phyloP scores from a whole-genome alignment of 2,113 vertebrate species.

The Phasianus colchicus region DNA sequence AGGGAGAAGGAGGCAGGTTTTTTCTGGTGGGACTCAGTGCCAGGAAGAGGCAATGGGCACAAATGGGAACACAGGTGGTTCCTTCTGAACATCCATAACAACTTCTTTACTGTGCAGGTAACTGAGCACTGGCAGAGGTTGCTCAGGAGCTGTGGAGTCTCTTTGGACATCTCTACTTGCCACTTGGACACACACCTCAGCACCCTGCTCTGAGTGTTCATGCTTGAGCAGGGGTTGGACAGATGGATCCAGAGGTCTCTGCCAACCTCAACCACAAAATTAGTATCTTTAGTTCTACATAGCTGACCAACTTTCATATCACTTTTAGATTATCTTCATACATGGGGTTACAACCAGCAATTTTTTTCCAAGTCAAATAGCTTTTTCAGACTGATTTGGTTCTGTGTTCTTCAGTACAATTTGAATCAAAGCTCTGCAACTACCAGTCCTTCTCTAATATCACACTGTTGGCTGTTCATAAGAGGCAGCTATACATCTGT shows the following conservation, averaged over 20 bases:
- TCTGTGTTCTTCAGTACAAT: background rate
- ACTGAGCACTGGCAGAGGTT: background rate
- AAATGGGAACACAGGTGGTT: background rate
- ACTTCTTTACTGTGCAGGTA: background rate
- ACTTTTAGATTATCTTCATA: background rate
- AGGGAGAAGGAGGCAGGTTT: background rate
- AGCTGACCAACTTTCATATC: background rate
- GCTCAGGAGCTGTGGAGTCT: background rate
- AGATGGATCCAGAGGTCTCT: background rate
- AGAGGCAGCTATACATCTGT: background rate
- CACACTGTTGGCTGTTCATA: background rate
- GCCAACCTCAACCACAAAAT: background rate
- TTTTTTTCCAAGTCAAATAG: background rate
- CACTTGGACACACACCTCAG: background rate
- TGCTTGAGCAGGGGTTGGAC: background rate
- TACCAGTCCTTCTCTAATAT: background rate
- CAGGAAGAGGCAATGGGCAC: background rate
- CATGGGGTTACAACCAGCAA: background rate
- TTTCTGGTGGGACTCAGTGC: background rate
- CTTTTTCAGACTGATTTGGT: background rate
- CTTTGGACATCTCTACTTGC: background rate
- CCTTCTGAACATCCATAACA: background rate
- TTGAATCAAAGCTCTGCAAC: background rate
- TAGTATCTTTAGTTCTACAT: background rate
- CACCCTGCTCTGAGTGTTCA: background rate